Base-by-base conservation (phyloP, 2,888 invertebrate genomes). In the Neocrepidodera transversa region DNA sequence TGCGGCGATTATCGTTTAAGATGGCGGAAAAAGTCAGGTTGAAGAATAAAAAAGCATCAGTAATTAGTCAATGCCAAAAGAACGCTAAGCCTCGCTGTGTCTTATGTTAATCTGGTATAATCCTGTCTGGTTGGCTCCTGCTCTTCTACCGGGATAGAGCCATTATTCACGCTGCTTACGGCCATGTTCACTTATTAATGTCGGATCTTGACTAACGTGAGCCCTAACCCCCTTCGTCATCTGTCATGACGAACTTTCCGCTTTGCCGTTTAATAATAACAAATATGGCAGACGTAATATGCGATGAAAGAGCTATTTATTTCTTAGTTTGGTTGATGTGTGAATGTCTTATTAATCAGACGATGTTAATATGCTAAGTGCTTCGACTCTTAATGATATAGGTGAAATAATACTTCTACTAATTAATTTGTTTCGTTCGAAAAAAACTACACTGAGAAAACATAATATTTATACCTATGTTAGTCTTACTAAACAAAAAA, bases 31-130 rank as follows among this genome's bases (percentile, higher is more conserved):
- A 69, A 70, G 68, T 65, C 67, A 67, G 65, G 62, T 60, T 65
- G 68, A 56, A 62, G 68, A 70, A 70, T 73, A 76, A 76, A 76
- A 77, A 74, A 66, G 70, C 69, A 62, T 64, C 64, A 63, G 74
- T 74, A 79, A 79, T 79, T 79, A 79, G 76, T 79, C 79, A 79
- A 74, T 78, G 78, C 79, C 79, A 78, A 65, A 71, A 74, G 73
- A 75, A 77, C 74, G 76, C 73, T 78, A 79, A 79, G 78, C 79
- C 72, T 73, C 71, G 77, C 77, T 77, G 79, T 79, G 78, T 79
- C 79, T 79, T 79, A 79, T 79, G 79, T 79, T 79, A 79, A 79
- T 79, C 79, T 74, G 71, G 76, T 71, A 75, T 79, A 79, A 79
- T 79, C 78, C 78, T 75, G 75, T 76, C 76, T 76, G 76, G 76